A percentile compares a stretch with the other conserved stretches of the same genome.
These are phyloP conservation scores for Drosophila mulleri DNA, from an alignment of 2,888 invertebrate genomes.

Conservation along the genomic window DNA sequence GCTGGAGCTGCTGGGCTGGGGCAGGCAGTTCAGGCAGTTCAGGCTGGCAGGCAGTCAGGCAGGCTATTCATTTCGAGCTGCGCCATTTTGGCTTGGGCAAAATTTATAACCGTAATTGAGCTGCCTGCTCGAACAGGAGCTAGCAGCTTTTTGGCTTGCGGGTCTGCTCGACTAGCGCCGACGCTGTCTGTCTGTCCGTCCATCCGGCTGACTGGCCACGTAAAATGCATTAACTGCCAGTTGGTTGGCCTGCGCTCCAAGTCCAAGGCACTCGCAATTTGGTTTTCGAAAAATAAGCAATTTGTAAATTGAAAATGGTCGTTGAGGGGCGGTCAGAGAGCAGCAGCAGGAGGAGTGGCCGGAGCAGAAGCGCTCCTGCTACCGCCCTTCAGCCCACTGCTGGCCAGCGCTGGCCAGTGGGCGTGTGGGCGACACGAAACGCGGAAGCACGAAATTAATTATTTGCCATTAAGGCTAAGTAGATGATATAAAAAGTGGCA, in stretches of 20 bases:
- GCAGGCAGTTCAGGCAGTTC: neutral
- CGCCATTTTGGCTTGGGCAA: slow-evolving; percentile 73
- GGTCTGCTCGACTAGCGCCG: slow-evolving; percentile 12
- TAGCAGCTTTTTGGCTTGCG: neutral
- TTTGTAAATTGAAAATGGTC: slow-evolving; percentile 81
- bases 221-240: slow-evolving; percentile 79
- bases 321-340: slow-evolving; percentile 31
- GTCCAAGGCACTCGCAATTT: slow-evolving; percentile 79
- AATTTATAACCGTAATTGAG: slow-evolving; percentile 81
- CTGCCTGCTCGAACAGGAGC: slow-evolving; percentile 46
- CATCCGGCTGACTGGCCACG: slow-evolving; percentile 53
- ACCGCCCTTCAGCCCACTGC: neutral
- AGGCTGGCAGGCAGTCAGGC: neutral
- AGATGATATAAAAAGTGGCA: slow-evolving; percentile 84
- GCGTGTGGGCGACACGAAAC: slow-evolving; percentile 67
- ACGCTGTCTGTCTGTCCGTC: neutral
- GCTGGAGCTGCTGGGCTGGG: too few relatives aligned
- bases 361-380: neutral
- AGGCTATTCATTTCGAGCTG: slow-evolving; percentile 75
- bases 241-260: slow-evolving; percentile 42
- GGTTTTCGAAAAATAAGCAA: slow-evolving; percentile 80
- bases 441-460: slow-evolving; percentile 85
- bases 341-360: neutral
- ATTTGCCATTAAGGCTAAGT: slow-evolving; percentile 86
- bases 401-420: slow-evolving; percentile 26